Evolutionary conservation across 2,113 vertebrate genomes (phyloP).

Genomic region (Chionodraco myersi): DNA sequence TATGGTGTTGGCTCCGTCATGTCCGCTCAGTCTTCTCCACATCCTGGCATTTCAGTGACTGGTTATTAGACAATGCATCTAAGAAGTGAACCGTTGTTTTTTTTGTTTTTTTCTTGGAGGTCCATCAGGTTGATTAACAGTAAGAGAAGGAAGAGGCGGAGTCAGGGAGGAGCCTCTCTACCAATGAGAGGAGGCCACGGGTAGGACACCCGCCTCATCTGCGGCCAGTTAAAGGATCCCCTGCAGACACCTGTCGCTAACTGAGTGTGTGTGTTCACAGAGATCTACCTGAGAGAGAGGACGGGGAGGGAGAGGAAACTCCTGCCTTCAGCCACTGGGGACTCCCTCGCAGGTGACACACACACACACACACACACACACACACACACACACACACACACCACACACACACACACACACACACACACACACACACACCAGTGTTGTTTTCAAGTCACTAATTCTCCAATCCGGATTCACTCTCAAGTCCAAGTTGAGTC

Average conservation of each 20-base stretch:
- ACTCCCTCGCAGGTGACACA: slow-evolving; percentile 87
- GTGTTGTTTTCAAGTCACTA: not conserved
- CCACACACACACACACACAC: no score
- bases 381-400: no score
- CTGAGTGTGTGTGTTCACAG: slow-evolving; percentile 74
- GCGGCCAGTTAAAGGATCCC: not conserved
- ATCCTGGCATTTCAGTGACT: no score
- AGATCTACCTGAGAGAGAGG: slow-evolving; percentile 93
- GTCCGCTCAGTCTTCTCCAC: no score
- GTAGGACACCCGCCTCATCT: slow-evolving; percentile 36
- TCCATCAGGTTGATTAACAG: slow-evolving; percentile 55
- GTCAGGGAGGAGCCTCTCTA: slow-evolving; percentile 55
- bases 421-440: not conserved
- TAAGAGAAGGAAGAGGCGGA: slow-evolving; percentile 69
- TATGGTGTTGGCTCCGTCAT: no score
- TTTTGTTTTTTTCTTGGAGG: slow-evolving; percentile 38
- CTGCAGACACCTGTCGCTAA: not conserved
- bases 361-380: not conserved
- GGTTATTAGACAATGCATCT: no score
- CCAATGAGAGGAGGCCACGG: slow-evolving; percentile 67
- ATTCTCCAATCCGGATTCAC: no score
- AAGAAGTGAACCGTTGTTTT: not conserved
- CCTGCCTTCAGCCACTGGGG: slow-evolving; percentile 97
- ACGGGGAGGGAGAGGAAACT: slow-evolving; percentile 97
- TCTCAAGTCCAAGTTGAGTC: no score